These are phyloP conservation scores for Polylopha cassiicola DNA, from an alignment of 2,888 invertebrate genomes.

Conservation along the genomic window DNA sequence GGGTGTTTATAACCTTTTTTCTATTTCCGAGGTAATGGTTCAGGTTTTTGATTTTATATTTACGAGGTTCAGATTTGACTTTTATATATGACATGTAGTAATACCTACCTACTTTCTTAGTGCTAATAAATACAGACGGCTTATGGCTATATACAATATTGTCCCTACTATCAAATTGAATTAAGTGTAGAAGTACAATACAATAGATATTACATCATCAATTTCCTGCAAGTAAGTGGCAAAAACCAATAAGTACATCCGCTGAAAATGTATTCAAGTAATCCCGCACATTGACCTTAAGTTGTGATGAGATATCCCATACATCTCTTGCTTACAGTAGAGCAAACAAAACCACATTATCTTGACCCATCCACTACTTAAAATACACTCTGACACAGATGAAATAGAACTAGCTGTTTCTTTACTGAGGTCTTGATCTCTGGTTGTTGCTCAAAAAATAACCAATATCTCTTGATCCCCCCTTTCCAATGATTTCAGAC, in stretches of 20 bases:
- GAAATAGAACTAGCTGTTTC: constrained; percentile 20
- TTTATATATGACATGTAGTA: no score
- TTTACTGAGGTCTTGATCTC: constrained; percentile 30
- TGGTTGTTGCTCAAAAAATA: constrained; percentile 35
- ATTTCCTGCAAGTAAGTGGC: constrained; percentile 22
- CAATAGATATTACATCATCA: neutral
- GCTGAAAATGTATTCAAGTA: constrained; percentile 37
- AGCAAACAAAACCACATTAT: constrained; percentile 32
- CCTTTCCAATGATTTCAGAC: constrained; percentile 5
- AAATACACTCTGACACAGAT: constrained; percentile 22
- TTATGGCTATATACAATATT: no score
- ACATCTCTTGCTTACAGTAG: constrained; percentile 38
- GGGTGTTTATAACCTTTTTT: no score
- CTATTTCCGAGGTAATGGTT: no score
- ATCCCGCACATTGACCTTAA: constrained; percentile 35
- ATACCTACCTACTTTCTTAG: no score
- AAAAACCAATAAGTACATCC: constrained; percentile 29
- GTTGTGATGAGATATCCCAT: constrained; percentile 41
- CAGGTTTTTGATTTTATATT: no score
- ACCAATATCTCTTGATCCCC: constrained; percentile 35
- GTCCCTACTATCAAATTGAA: no score
- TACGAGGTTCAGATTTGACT: no score
- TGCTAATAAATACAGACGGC: no score
- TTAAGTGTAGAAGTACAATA: no score
- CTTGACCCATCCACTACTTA: constrained; percentile 30